Percentiles rank a stretch among this genome's conserved stretches.
These are phyloP conservation scores for Xestia xanthographa DNA, from an alignment of 2,888 invertebrate genomes.

Conservation along the genomic window DNA sequence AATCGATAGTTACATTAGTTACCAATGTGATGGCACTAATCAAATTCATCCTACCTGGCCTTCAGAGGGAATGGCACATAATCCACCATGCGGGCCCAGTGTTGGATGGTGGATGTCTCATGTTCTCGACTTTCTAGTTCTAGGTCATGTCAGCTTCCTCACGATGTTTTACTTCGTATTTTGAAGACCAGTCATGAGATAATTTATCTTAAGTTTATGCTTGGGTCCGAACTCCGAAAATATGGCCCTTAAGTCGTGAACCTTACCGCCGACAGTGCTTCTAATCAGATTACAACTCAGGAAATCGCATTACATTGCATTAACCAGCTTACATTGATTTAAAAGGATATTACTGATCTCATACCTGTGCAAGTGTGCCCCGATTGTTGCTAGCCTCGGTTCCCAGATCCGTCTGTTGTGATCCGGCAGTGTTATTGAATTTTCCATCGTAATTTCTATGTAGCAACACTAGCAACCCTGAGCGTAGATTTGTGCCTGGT, in stretches of 20 bases:
- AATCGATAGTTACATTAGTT: not conserved
- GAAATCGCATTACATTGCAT: slow-evolving; percentile 16
- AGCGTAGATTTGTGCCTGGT: no score
- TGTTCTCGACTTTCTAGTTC: not conserved
- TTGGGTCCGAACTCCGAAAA: not conserved
- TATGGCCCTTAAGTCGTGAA: no score
- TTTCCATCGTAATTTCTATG: not conserved
- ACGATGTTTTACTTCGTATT: not conserved
- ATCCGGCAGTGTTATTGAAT: no score
- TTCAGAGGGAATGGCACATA: not conserved
- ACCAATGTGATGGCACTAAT: not conserved
- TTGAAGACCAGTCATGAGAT: not conserved
- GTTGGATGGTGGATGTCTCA: not conserved
- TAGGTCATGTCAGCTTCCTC: not conserved
- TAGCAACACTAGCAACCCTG: not conserved
- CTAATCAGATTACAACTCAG: slow-evolving; percentile 1
- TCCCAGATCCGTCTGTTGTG: no score
- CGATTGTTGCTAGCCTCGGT: no score
- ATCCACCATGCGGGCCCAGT: not conserved
- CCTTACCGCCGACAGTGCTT: no score
- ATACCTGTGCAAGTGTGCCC: no score
- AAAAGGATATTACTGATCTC: not conserved
- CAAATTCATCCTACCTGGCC: not conserved
- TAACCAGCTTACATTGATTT: slow-evolving; percentile 5
- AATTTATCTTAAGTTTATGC: not conserved